These are phyloP conservation scores for Synanthedon formicaeformis DNA, from an alignment of 2,888 invertebrate genomes.

Conservation along the genomic window DNA sequence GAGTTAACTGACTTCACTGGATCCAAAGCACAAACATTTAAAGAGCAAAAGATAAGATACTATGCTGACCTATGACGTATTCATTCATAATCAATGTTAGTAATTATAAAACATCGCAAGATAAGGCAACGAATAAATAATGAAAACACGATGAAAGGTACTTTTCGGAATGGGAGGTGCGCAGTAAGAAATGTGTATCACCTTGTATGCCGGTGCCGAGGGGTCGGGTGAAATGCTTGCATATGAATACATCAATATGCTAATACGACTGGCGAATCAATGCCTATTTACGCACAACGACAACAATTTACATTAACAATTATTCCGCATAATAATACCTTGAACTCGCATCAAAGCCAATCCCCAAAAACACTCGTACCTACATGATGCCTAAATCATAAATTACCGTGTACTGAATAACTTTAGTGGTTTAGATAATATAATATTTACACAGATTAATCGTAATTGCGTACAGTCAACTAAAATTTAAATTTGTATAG, in stretches of 20 bases:
- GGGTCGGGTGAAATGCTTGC: slow-evolving; percentile 44
- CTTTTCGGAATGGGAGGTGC: slow-evolving; percentile 25
- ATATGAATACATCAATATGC: slow-evolving; percentile 57
- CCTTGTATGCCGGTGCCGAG: slow-evolving; percentile 16
- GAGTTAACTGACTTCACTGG: slow-evolving; percentile 60
- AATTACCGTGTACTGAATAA: background rate
- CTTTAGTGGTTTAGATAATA: no score
- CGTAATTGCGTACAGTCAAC: no score
- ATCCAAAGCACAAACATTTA: slow-evolving; percentile 64
- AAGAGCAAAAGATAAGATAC: slow-evolving; percentile 61
- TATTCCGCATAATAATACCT: slow-evolving; percentile 32
- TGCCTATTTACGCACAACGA: slow-evolving; percentile 42
- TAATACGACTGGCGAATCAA: slow-evolving; percentile 47
- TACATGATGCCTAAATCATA: background rate
- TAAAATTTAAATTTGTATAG: no score
- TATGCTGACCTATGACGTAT: slow-evolving; percentile 57
- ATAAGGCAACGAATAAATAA: slow-evolving; percentile 39
- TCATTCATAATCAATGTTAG: slow-evolving; percentile 48
- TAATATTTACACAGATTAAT: no score
- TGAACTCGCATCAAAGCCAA: slow-evolving; percentile 8
- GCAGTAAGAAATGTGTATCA: slow-evolving; percentile 26
- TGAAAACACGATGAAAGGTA: slow-evolving; percentile 41
- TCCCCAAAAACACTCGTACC: slow-evolving; percentile 1
- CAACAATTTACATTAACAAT: slow-evolving; percentile 43
- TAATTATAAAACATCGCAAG: slow-evolving; percentile 51